Conservation (phyloP, 2,797 vertebrate genomes). For the Parotocinclus haroldoi region DNA sequence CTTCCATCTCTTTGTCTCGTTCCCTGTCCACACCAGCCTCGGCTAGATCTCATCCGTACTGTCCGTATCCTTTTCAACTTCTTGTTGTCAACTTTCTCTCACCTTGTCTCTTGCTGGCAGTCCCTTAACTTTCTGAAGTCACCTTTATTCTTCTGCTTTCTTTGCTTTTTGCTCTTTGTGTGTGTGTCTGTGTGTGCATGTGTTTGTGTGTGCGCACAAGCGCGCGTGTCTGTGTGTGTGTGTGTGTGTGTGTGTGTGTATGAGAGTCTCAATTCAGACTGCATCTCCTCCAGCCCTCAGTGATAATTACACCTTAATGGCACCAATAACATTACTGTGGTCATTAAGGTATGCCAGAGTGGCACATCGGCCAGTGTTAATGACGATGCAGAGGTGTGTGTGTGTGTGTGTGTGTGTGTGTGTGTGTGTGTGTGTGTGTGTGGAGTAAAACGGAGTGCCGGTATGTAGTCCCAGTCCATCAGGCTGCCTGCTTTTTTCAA, state of each 20-base stretch:
- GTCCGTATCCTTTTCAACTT: conserved; percentile 28
- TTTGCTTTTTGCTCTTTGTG: conserved; percentile 6
- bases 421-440: conserved; percentile 14
- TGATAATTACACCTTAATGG: conserved; percentile 56
- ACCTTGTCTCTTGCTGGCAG: conserved; percentile 25
- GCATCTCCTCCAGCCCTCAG: conserved; percentile 17
- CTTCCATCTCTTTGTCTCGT: conserved; percentile 27
- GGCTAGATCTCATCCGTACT: conserved; percentile 27
- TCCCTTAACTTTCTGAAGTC: conserved; percentile 18
- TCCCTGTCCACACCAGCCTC: conserved; percentile 37
- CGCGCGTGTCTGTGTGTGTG: conserved; percentile 5
- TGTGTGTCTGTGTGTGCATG: background rate
- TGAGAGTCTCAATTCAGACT: conserved; percentile 6
- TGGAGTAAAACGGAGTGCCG: background rate
- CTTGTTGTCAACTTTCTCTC: conserved; percentile 38
- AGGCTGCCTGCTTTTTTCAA: conserved; percentile 20
- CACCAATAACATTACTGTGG: conserved; percentile 46
- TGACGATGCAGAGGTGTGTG: conserved; percentile 20
- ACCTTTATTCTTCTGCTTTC: conserved; percentile 29
- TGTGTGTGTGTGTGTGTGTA: conserved; percentile 25
- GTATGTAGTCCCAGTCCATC: background rate
- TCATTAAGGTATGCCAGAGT: conserved; percentile 10
- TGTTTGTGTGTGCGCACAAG: conserved; percentile 31
- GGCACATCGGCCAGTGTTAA: conserved; percentile 18
- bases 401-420: conserved; percentile 8